Conservation (phyloP, 2,113 vertebrate species). For the Melierax canorus region DNA sequence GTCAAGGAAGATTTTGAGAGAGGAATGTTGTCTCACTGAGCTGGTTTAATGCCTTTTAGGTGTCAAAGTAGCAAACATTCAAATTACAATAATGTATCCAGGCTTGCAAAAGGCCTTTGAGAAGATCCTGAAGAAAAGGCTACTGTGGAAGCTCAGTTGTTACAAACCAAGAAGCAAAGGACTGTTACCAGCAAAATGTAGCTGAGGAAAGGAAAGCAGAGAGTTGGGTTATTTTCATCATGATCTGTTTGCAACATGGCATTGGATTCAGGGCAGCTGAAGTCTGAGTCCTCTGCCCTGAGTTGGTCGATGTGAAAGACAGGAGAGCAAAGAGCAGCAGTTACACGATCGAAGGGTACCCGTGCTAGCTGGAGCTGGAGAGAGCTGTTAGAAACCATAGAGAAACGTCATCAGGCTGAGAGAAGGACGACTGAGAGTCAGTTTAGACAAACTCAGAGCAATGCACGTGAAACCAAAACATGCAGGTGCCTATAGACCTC, state of each 20-base stretch:
- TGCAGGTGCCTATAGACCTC: background rate
- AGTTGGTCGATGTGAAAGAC: background rate
- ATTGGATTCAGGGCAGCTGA: background rate
- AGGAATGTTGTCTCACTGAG: background rate
- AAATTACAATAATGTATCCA: background rate
- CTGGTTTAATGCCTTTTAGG: background rate
- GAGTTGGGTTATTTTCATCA: background rate
- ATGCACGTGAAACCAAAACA: accelerated
- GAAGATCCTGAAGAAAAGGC: background rate
- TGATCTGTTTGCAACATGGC: background rate
- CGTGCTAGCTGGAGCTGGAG: background rate
- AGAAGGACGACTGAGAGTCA: background rate
- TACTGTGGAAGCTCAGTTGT: background rate
- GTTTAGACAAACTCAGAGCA: background rate
- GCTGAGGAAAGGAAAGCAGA: background rate
- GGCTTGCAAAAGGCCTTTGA: background rate
- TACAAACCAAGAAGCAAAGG: background rate
- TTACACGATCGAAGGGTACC: background rate
- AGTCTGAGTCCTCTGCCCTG: background rate
- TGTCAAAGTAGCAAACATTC: background rate
- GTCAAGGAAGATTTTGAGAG: background rate
- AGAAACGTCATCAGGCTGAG: background rate
- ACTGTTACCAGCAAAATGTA: background rate
- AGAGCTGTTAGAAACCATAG: background rate
- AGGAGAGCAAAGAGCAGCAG: background rate